Percentiles rank a stretch among this genome's conserved stretches.
Evolutionary conservation across 2,797 vertebrate genomes (phyloP).

Genomic region (Sebastes hubbsi): DNA sequence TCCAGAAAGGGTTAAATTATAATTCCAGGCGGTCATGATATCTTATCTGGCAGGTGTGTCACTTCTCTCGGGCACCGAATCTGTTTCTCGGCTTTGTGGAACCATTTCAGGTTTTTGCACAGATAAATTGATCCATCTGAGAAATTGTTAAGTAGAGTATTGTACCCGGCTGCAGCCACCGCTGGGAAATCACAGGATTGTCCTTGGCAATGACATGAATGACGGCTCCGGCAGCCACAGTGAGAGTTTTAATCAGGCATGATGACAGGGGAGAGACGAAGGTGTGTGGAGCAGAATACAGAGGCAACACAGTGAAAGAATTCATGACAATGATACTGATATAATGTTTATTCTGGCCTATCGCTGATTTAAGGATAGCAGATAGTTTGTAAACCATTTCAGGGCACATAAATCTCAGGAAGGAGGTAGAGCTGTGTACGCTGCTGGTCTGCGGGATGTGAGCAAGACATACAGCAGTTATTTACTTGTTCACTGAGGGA

Average conservation of each 20-base stretch:
- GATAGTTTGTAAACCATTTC: conserved; percentile 27
- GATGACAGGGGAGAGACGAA: conserved; percentile 57
- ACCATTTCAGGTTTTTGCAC: conserved; percentile 50
- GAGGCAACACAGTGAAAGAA: conserved; percentile 28
- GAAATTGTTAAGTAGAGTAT: conserved; percentile 67
- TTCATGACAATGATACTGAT: conserved; percentile 29
- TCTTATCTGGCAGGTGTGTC: conserved; percentile 52
- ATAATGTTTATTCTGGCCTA: conserved; percentile 40
- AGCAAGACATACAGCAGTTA: background rate
- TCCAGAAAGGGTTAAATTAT: conserved; percentile 44
- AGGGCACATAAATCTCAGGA: conserved; percentile 24
- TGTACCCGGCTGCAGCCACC: conserved; percentile 61
- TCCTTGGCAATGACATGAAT: conserved; percentile 72
- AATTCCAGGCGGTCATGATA: conserved; percentile 40
- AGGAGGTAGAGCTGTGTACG: background rate
- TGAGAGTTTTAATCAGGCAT: conserved; percentile 72
- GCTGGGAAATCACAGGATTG: conserved; percentile 75
- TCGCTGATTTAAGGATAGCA: conserved; percentile 37
- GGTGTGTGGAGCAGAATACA: conserved; percentile 58
- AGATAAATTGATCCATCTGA: conserved; percentile 70
- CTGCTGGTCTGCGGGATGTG: background rate
- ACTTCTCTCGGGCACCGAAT: conserved; percentile 47
- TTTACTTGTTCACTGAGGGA: conserved; percentile 48
- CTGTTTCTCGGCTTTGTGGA: conserved; percentile 50
- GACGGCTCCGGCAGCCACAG: conserved; percentile 58